Evolutionary conservation across 1,140 invertebrate genomes (phyloP).

Genomic region (Lamellibrachia luymesi): DNA sequence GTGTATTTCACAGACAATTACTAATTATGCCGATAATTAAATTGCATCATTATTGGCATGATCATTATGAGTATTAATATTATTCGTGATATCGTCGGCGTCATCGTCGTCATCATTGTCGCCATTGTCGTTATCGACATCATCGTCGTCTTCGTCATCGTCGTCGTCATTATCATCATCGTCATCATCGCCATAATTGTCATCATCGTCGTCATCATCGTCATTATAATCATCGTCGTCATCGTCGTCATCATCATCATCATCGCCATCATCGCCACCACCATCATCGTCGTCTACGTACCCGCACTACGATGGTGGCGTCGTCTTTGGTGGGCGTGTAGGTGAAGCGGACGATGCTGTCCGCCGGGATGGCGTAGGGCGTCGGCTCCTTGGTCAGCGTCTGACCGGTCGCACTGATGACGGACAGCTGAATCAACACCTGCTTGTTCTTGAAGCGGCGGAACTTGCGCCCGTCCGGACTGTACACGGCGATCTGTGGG

Average conservation of each 20-base stretch:
- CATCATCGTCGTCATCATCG: neutral
- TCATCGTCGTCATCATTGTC: neutral
- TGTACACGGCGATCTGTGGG: neutral
- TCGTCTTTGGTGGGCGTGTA: slow-evolving; percentile 9
- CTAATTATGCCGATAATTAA: too few relatives aligned
- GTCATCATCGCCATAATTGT: neutral
- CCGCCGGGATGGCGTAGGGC: neutral
- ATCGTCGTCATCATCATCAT: neutral
- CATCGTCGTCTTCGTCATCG: neutral
- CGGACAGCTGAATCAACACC: neutral
- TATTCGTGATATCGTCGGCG: neutral
- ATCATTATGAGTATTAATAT: neutral
- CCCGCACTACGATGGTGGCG: slow-evolving; percentile 7
- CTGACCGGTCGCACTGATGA: neutral
- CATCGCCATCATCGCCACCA: neutral
- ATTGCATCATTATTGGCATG: too few relatives aligned
- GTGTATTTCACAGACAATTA: too few relatives aligned
- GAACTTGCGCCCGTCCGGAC: neutral
- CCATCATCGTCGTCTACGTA: neutral
- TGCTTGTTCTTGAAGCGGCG: neutral
- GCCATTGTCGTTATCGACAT: neutral
- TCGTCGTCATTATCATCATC: neutral
- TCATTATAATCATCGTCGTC: neutral
- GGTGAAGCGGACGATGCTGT: slow-evolving; percentile 23
- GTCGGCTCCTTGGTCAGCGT: neutral